phyloP scores from a whole-genome alignment of 2,797 vertebrate species.

The Chelidonichthys spinosus region DNA sequence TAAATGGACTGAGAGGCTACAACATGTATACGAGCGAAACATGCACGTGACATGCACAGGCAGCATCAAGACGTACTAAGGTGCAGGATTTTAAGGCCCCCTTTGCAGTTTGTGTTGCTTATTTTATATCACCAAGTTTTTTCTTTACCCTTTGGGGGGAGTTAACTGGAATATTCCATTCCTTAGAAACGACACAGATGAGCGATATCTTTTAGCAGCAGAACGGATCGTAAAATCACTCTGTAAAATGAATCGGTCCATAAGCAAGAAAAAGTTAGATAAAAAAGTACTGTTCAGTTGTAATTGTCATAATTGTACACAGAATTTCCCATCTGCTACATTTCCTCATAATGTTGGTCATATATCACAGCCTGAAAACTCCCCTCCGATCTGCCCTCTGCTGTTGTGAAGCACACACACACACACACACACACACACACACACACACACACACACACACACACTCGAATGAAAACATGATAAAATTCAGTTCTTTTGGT shows the following conservation, averaged over 20 bases:
- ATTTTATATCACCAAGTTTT: constrained; percentile 20
- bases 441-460: neutral
- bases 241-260: constrained; percentile 58
- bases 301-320: constrained; percentile 73
- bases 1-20: constrained; percentile 12
- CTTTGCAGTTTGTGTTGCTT: neutral
- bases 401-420: constrained; percentile 18
- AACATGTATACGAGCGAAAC: neutral
- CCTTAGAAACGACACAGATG: constrained; percentile 40
- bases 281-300: constrained; percentile 61
- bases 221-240: constrained; percentile 51
- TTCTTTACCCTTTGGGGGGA: constrained; percentile 13
- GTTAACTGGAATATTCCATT: constrained; percentile 8
- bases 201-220: constrained; percentile 51
- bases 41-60: neutral
- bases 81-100: neutral
- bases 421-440: constrained; percentile 21
- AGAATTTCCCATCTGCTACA: constrained; percentile 70
- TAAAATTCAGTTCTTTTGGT: constrained; percentile 61
- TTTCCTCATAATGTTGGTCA: constrained; percentile 65
- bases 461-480: constrained; percentile 59
- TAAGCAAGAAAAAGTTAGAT: constrained; percentile 50
- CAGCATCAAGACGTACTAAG: neutral
- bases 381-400: constrained; percentile 66
- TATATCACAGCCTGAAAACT: constrained; percentile 73